A percentile compares a stretch with the other conserved stretches of the same genome.
Evolutionary conservation across 2,888 invertebrate species (phyloP).

Genomic region (Euproctis similis): DNA sequence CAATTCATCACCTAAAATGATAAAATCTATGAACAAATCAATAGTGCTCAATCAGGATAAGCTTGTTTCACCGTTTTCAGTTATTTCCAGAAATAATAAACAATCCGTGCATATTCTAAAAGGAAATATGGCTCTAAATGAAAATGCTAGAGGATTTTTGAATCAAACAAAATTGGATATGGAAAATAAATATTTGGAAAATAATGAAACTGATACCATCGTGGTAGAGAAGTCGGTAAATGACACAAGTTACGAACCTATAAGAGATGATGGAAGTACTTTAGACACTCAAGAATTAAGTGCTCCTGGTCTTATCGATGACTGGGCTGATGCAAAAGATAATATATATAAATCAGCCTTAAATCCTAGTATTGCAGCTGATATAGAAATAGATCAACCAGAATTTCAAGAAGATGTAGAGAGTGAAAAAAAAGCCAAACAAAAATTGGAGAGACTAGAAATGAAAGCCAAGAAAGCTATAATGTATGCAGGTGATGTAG

Average conservation of each 20-base stretch:
- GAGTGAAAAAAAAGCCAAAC: constrained; percentile 52
- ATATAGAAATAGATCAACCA: constrained; percentile 59
- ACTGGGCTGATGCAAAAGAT: constrained; percentile 52
- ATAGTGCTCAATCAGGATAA: constrained; percentile 7
- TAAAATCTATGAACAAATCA: constrained; percentile 7
- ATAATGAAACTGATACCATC: constrained; percentile 45
- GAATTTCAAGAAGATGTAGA: constrained; percentile 47
- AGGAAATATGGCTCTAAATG: constrained; percentile 10
- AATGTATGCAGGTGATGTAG: constrained; percentile 66
- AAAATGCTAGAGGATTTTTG: constrained; percentile 43
- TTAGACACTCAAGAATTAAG: constrained; percentile 44
- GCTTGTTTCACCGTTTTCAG: constrained; percentile 40
- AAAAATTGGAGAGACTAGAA: constrained; percentile 56
- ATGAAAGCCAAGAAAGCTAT: constrained; percentile 67
- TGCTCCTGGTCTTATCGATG: constrained; percentile 47
- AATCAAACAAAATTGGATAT: constrained; percentile 59
- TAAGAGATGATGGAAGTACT: constrained; percentile 32
- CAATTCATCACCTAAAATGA: constrained; percentile 24
- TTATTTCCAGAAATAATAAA: constrained; percentile 40
- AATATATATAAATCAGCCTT: constrained; percentile 39
- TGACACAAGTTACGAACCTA: constrained; percentile 31
- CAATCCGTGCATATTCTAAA: constrained; percentile 39
- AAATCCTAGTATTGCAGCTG: constrained; percentile 52
- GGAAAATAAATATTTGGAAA: constrained; percentile 35
- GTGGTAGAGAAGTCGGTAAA: constrained; percentile 49